phyloP scores from a whole-genome alignment of 2,113 vertebrate species.

The Crotalus viridis region DNA sequence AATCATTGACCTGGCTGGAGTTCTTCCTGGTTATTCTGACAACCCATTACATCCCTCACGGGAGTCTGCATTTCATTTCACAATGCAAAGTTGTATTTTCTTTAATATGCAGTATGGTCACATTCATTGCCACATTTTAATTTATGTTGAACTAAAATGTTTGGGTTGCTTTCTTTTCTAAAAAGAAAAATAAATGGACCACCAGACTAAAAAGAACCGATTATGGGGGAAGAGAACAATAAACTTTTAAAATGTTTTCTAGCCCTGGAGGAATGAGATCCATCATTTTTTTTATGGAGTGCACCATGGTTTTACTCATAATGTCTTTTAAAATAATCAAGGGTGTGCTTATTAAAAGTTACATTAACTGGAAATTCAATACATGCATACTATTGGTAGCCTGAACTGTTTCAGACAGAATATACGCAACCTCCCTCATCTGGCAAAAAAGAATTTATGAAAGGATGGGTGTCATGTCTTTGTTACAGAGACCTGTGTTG shows the following conservation, averaged over 20 bases:
- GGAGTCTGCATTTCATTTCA: not conserved
- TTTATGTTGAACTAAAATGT: not conserved
- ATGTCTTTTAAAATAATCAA: not conserved
- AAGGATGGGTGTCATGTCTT: not conserved
- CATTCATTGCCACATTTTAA: slow-evolving; percentile 22
- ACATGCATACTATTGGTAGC: not conserved
- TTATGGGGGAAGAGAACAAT: not conserved
- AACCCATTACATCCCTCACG: not conserved
- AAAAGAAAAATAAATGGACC: not conserved
- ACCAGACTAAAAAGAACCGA: not conserved
- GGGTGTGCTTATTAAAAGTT: not conserved
- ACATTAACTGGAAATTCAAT: not conserved
- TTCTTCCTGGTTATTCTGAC: not conserved
- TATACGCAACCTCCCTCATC: not conserved
- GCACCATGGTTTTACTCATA: not conserved
- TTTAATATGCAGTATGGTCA: slow-evolving; percentile 10
- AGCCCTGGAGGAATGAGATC: not conserved
- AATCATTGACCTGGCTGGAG: not conserved
- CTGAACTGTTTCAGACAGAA: not conserved
- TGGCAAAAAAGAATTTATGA: not conserved
- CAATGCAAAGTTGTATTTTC: slow-evolving; percentile 13
- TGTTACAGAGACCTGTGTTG: not conserved
- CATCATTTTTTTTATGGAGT: not conserved
- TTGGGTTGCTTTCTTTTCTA: not conserved
- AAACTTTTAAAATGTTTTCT: not conserved